Base-by-base conservation (phyloP, 2,113 vertebrate genomes). In the Cnemophilus loriae region DNA sequence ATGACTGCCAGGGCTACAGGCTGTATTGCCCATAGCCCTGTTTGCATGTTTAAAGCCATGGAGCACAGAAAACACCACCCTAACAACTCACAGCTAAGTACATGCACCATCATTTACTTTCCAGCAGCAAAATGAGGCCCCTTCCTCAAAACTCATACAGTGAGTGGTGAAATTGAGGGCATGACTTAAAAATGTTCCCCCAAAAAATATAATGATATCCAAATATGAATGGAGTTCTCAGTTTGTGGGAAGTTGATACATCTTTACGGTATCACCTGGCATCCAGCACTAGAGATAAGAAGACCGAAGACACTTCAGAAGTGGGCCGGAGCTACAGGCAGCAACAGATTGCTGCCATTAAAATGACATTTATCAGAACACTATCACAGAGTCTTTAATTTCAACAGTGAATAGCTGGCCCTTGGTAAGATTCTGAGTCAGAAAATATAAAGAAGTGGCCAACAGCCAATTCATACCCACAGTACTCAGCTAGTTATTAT, bases 71-170 rank as follows among this genome's bases (percentile, higher is more conserved):
- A 80, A 42, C 39, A 55, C 15, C 61, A 16, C 6, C 41, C 47
- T 10, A 32, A 64, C 42, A 24, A 59, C 4, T 30, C 47, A 39
- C 39, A 74, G 14, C 33, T 13, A n/a, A 52, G 28, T 15, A 32
- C 24, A 33, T 16, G 24, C 49, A 61, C 2, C 0, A 1, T 6
- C 30, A 16, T 30, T 70, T 41, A 24, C 42, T 30, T 83, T 47
- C 61, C 42, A 60, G 41, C 5, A 79, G 9, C 0, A 0, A 71
- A 49, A 35, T 0, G 0, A 91, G 9, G 35, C 7, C 7, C 17
- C 28, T 65, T 65, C 30, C 63, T 87, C 15, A 3, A 49, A 64
- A 16, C 11, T 42, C 10, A 64, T 47, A 8, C 13, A 56, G 5
- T 18, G 6, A 89, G 13, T 8, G 32, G 8, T 26, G 20, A 75